These are phyloP conservation scores for Melitaea athalia DNA, from an alignment of 2,888 invertebrate species.

Conservation along the genomic window DNA sequence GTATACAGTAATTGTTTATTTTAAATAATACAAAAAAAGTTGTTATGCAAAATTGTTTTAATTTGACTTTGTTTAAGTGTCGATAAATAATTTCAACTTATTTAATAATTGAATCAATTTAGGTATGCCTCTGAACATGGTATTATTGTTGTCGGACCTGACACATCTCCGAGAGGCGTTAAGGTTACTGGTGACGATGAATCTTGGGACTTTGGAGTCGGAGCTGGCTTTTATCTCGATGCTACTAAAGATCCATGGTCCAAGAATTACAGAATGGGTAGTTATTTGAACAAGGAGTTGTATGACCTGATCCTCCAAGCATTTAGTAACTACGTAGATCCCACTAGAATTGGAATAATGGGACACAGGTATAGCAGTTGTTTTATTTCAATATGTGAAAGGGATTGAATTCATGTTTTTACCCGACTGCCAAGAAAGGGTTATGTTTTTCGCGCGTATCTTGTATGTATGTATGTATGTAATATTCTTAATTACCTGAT, in stretches of 20 bases:
- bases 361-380: conserved; percentile 85
- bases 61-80: neutral
- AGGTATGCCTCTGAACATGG: conserved; percentile 92
- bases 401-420: too few relatives aligned
- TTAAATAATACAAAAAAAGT: neutral
- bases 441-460: too few relatives aligned
- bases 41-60: neutral
- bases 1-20: neutral
- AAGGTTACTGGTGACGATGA: conserved; percentile 96
- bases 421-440: too few relatives aligned
- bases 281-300: conserved; percentile 95
- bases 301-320: conserved; percentile 88
- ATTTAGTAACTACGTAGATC: conserved; percentile 82
- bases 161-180: conserved; percentile 96
- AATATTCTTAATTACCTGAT: too few relatives aligned
- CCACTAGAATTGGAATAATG: conserved; percentile 87
- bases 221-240: conserved; percentile 98
- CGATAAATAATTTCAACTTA: neutral
- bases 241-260: conserved; percentile 96
- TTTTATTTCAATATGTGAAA: too few relatives aligned
- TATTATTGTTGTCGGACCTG: conserved; percentile 94
- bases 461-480: too few relatives aligned
- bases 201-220: conserved; percentile 96
- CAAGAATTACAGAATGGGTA: conserved; percentile 96
- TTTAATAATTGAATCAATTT: conserved; percentile 19